Evolutionary conservation across 64 coral and sea anemone genomes (phyloP).

Genomic region (Montipora foliosa): DNA sequence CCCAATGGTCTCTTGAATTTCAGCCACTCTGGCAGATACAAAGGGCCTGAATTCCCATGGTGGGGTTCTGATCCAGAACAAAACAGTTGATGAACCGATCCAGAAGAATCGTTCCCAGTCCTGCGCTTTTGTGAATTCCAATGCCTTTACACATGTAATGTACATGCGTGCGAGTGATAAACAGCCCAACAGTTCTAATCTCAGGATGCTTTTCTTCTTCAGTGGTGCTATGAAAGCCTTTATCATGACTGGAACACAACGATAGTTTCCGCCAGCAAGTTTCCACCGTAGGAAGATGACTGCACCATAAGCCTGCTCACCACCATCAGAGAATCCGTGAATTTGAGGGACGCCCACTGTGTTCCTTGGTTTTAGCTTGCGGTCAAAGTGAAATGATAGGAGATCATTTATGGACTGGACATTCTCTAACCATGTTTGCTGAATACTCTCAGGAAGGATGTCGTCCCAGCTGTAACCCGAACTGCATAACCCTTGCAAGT

Average conservation of each 20-base stretch:
- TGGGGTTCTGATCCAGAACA: too few relatives aligned
- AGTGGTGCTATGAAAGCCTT: constrained; percentile 57
- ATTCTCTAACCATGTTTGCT: constrained; percentile 35
- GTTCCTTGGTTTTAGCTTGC: constrained; percentile 1
- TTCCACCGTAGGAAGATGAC: constrained; percentile 18
- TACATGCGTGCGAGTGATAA: constrained; percentile 27
- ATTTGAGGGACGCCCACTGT: constrained; percentile 22
- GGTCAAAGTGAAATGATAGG: constrained; percentile 26
- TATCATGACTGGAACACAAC: constrained; percentile 59
- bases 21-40: too few relatives aligned
- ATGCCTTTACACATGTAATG: constrained; percentile 28
- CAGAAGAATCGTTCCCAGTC: background rate
- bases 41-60: too few relatives aligned
- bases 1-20: too few relatives aligned
- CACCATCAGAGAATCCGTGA: constrained; percentile 41
- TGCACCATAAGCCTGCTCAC: constrained; percentile 29
- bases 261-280: background rate
- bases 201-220: constrained; percentile 27
- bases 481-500: constrained; percentile 2
- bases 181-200: constrained; percentile 23
- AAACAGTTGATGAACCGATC: too few relatives aligned
- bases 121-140: constrained; percentile 27
- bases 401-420: constrained; percentile 14
- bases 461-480: constrained; percentile 29
- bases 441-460: constrained; percentile 5